Evolutionary conservation across 2,113 vertebrate species (phyloP), one percentile per base, ranked within the genome.

Genomic region (Rhombomys opimus): DNA sequence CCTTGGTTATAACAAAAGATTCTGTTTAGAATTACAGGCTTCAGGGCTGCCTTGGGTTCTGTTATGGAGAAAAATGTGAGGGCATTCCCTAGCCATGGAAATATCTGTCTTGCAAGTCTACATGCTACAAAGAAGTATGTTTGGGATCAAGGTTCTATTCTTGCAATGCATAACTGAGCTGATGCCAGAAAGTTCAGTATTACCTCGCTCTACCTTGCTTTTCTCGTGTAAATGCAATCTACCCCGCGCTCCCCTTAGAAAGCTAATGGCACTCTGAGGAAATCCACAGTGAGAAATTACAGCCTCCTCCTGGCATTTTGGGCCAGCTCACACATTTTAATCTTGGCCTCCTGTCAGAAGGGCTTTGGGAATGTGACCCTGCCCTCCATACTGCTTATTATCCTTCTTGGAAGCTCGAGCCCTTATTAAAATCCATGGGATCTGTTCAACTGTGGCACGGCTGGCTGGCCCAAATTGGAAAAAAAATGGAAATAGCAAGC

Each of bases 401-500:
- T 88, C 95, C 63, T 95, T 95, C 46, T 54, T 85, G 7, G 65
- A 96, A 97, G 95, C 35, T 82, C 52, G 50, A 93, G 87, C 61
- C 84, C 95, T 98, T 97, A 97, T 96, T 97, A 97, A 98, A 97
- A 97, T 72, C 96, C 72, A 93, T n/a, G 84, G 50, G 80, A 70
- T 52, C 89, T 27, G 1, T 76, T 86, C 78, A 89, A 57, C 73
- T 50, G 46, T n/a, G 77, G 92, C 46, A 87, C 41, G 87, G 86
- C 92, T 95, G 89, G 76, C 73, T 88, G 89, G 77, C 54, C 67
- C 57, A 96, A 54, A 91, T 27, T 67, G 63, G 68, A 90, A 92
- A 50, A 95, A 68, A 96, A 90, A 12, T 80, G 80, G 86, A 96
- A 98, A 97, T n/a, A 95, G 85, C 81, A 92, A 82, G 67, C 38